These are phyloP conservation scores for Clostera curtula DNA, from an alignment of 2,888 invertebrate genomes.

Conservation along the genomic window DNA sequence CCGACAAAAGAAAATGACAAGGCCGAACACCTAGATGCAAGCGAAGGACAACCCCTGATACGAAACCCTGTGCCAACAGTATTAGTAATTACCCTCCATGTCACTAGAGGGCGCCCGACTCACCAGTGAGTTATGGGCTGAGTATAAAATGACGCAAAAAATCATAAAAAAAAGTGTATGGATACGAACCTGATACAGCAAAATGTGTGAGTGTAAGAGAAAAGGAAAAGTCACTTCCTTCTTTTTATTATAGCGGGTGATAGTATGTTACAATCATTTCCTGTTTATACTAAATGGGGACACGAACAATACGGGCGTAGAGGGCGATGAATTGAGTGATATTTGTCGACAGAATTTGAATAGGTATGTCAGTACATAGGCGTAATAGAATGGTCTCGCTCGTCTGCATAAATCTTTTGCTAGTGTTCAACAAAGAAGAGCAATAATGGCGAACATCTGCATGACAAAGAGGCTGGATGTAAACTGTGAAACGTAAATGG, in stretches of 20 bases:
- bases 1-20: no score
- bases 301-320: slow-evolving; percentile 9
- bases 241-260: not conserved
- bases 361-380: slow-evolving; percentile 14
- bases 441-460: slow-evolving; percentile 38
- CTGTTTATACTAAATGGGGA: slow-evolving; percentile 8
- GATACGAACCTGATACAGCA: no score
- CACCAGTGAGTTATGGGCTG: no score
- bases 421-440: slow-evolving; percentile 33
- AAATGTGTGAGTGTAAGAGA: no score
- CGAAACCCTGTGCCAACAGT: no score
- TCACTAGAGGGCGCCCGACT: no score
- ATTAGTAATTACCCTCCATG: no score
- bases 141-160: no score
- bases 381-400: slow-evolving; percentile 21
- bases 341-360: slow-evolving; percentile 15
- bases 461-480: slow-evolving; percentile 47
- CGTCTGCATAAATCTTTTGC: slow-evolving; percentile 35
- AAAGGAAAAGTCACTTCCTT: not conserved
- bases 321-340: slow-evolving; percentile 7
- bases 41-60: no score
- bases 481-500: slow-evolving; percentile 27
- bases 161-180: no score
- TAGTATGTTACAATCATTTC: slow-evolving; percentile 4
- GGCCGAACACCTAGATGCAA: no score